These are phyloP conservation scores for Oligia fasciuncula DNA, from an alignment of 2,888 invertebrate genomes.

Conservation along the genomic window DNA sequence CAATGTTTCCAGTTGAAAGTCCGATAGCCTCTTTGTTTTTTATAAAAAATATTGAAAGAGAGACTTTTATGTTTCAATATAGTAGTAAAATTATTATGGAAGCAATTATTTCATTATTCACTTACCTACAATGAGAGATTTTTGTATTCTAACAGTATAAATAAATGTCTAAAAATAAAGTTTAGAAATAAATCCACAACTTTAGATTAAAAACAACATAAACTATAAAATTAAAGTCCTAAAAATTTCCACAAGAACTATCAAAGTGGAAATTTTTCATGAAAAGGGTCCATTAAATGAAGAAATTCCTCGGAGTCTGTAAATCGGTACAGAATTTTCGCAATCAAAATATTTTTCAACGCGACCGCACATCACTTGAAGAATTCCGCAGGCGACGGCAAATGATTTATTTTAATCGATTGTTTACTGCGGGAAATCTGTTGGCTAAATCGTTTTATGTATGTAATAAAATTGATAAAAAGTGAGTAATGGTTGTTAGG, in stretches of 20 bases:
- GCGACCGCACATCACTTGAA: conserved; percentile 57
- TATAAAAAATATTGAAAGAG: neutral
- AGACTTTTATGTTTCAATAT: neutral
- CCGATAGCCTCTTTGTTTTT: neutral
- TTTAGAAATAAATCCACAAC: neutral
- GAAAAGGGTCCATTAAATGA: conserved; percentile 52
- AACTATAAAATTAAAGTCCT: conserved; percentile 35
- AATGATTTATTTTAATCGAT: conserved; percentile 67
- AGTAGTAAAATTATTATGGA: no score
- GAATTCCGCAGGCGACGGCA: conserved; percentile 55
- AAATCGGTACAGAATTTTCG: conserved; percentile 64
- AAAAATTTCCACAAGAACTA: conserved; percentile 38
- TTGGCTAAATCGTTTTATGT: conserved; percentile 70
- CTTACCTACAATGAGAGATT: neutral
- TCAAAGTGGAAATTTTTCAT: conserved; percentile 46
- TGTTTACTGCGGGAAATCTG: conserved; percentile 66
- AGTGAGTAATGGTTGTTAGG: conserved; percentile 49
- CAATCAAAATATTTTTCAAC: conserved; percentile 71
- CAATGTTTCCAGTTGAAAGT: no score
- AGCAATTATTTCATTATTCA: neutral
- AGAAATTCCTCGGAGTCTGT: conserved; percentile 61
- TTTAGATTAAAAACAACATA: neutral
- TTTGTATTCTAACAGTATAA: neutral
- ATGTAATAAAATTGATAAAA: conserved; percentile 71
- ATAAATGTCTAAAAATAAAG: neutral